Conservation (phyloP, 2,888 invertebrate species). For the Chymomyza amoena region DNA sequence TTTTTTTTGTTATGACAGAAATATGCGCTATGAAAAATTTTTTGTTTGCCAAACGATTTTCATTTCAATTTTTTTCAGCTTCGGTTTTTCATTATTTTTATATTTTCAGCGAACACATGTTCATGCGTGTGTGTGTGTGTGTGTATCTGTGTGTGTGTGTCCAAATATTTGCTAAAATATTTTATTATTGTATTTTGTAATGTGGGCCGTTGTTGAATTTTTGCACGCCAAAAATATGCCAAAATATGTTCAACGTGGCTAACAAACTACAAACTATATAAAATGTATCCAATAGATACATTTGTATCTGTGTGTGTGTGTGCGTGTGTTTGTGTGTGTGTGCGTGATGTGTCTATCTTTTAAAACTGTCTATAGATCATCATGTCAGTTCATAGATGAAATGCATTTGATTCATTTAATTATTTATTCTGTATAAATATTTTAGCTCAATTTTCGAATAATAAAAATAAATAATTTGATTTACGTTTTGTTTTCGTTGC, state of each 20-base stretch:
- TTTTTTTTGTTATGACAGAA: constrained; percentile 67
- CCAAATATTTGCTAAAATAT: constrained; percentile 62
- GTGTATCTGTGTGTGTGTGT: constrained; percentile 32
- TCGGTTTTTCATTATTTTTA: constrained; percentile 43
- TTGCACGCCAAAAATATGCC: constrained; percentile 37
- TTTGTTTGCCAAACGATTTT: constrained; percentile 14
- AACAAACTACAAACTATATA: constrained; percentile 16
- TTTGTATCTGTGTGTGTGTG: constrained; percentile 3
- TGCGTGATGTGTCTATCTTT: constrained; percentile 4
- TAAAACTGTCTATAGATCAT: constrained; percentile 13
- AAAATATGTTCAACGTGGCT: constrained; percentile 19
- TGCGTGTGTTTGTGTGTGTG: background rate
- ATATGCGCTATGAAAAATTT: constrained; percentile 47
- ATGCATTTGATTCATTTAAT: constrained; percentile 43
- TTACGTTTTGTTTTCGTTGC: no score
- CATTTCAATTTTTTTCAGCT: constrained; percentile 22
- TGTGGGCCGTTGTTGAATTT: constrained; percentile 48
- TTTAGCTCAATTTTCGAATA: constrained; percentile 12
- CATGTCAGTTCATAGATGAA: constrained; percentile 4
- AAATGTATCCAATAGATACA: constrained; percentile 6
- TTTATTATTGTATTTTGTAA: constrained; percentile 44
- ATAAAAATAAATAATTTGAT: constrained; percentile 24
- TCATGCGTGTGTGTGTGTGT: constrained; percentile 20
- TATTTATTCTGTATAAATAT: constrained; percentile 31
- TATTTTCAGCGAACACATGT: constrained; percentile 5